These are phyloP conservation scores for Poliocrania exsul DNA, from an alignment of 2,797 vertebrate genomes.

Conservation along the genomic window DNA sequence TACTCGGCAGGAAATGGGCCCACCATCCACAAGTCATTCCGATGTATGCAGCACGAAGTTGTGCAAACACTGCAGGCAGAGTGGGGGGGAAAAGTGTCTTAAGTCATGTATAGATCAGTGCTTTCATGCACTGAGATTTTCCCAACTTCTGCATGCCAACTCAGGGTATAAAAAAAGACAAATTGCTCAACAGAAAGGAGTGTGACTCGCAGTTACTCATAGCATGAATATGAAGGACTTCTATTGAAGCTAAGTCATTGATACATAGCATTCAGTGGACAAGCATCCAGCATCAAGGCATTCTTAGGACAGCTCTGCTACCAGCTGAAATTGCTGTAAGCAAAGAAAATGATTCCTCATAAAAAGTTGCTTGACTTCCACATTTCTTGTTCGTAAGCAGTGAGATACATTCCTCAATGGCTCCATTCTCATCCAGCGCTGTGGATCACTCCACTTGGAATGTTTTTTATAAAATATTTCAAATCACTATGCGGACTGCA, in stretches of 20 bases:
- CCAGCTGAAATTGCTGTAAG: neutral
- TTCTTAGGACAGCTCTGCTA: neutral
- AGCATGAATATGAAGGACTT: neutral
- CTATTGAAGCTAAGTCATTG: neutral
- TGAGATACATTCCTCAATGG: neutral
- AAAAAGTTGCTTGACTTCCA: neutral
- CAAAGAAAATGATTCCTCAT: neutral
- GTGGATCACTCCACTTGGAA: neutral
- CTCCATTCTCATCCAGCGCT: neutral
- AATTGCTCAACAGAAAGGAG: neutral
- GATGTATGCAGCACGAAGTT: neutral
- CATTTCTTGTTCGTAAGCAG: neutral
- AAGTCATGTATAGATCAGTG: neutral
- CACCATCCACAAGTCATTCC: neutral
- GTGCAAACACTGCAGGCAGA: neutral
- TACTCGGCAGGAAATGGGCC: neutral
- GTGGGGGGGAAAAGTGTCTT: rapidly evolving
- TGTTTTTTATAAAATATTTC: neutral
- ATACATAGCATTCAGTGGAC: neutral
- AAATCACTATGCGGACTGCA: neutral
- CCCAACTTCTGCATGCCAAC: neutral
- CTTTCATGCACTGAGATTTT: neutral
- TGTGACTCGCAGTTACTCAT: neutral
- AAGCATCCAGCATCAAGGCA: neutral
- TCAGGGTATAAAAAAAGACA: neutral